Evolutionary conservation across 2,888 invertebrate species (phyloP).

Genomic region (Taphrorychus bicolor): DNA sequence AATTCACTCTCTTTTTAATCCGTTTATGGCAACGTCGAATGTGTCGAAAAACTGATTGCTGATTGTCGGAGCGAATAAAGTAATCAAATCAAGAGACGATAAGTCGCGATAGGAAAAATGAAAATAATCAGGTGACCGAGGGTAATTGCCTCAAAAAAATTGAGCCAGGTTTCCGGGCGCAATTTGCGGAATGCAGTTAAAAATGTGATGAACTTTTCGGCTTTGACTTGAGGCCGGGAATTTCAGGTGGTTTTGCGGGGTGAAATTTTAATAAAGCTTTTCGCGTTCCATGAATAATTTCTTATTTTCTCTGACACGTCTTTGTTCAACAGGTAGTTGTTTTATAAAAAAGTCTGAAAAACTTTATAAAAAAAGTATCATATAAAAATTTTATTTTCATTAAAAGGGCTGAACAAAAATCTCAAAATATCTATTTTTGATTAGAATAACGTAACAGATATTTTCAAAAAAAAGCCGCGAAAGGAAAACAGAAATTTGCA

Average conservation of each 20-base stretch:
- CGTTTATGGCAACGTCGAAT: not conserved
- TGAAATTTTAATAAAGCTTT: not conserved
- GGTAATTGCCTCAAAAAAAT: not conserved
- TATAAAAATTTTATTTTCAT: too few relatives aligned
- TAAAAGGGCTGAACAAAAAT: too few relatives aligned
- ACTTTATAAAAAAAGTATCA: too few relatives aligned
- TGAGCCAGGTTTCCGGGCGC: not conserved
- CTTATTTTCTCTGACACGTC: not conserved
- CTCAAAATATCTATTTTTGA: too few relatives aligned
- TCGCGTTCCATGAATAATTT: not conserved
- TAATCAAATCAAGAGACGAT: not conserved
- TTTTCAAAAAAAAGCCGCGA: too few relatives aligned
- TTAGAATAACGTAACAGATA: too few relatives aligned
- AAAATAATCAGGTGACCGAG: not conserved
- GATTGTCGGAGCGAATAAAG: not conserved
- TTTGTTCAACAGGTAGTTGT: not conserved
- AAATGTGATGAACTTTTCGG: constrained; percentile 7
- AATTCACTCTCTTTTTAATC: not conserved
- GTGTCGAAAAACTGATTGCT: not conserved
- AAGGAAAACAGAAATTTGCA: too few relatives aligned
- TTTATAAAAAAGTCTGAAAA: too few relatives aligned
- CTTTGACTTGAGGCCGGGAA: constrained; percentile 2
- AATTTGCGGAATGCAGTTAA: constrained; percentile 2
- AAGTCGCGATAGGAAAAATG: not conserved
- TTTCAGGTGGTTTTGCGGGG: too few relatives aligned